Conservation (phyloP, 1,140 invertebrate species). For the Drosophila tsacasi region DNA sequence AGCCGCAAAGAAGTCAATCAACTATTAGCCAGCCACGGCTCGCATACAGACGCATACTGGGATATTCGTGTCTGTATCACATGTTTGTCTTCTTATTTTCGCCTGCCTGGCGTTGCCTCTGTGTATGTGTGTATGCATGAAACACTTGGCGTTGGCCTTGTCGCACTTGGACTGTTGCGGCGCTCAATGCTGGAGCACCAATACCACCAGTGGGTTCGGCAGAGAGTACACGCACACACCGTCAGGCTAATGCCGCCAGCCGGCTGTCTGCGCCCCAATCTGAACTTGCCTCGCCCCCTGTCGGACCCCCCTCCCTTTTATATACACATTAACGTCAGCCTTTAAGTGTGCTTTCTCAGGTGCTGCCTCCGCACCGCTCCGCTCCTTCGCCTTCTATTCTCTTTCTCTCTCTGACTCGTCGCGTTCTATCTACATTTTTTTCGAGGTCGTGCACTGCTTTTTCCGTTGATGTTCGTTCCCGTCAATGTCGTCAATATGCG, state of each 20-base stretch:
- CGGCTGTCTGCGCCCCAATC: constrained; percentile 68
- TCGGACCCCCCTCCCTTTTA: constrained; percentile 3
- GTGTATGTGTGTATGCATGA: constrained; percentile 56
- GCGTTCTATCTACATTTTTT: constrained; percentile 74
- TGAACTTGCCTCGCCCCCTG: constrained; percentile 40
- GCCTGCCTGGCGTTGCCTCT: constrained; percentile 52
- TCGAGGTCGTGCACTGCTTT: constrained; percentile 69
- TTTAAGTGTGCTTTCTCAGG: constrained; percentile 79
- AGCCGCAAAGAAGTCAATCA: constrained; percentile 77
- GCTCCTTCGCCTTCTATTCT: neutral
- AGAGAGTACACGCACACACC: constrained; percentile 19
- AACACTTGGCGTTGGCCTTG: constrained; percentile 83
- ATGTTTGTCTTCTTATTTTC: constrained; percentile 84
- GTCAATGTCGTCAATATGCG: constrained; percentile 75
- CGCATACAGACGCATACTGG: constrained; percentile 32
- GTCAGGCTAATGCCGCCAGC: constrained; percentile 48
- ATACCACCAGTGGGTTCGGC: constrained; percentile 50
- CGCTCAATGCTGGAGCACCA: constrained; percentile 65
- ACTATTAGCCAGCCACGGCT: constrained; percentile 72
- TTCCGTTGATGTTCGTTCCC: constrained; percentile 57
- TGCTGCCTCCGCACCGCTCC: constrained; percentile 46
- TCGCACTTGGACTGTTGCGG: constrained; percentile 72
- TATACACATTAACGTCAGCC: constrained; percentile 71
- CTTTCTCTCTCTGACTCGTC: constrained; percentile 13
- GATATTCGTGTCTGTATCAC: constrained; percentile 80